Conservation (phyloP, 2,888 invertebrate species). For the Periphyllus acericola region DNA sequence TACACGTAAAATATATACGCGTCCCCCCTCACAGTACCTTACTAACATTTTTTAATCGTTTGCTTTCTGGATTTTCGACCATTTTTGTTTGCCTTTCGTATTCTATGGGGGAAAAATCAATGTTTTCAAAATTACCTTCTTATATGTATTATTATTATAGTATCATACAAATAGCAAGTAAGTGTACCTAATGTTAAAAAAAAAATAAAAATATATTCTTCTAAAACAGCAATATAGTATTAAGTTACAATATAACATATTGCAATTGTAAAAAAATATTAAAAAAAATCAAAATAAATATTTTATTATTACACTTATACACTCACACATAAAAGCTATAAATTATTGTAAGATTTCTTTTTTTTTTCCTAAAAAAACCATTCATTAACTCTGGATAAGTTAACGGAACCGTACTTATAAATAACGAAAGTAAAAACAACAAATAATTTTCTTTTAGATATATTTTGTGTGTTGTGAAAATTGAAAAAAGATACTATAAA, state of each 20-base stretch:
- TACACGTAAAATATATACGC: not conserved
- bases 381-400: not conserved
- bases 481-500: not conserved
- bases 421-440: not conserved
- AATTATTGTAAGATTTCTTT: not conserved
- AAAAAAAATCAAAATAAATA: not conserved
- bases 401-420: not conserved
- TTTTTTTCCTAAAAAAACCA: not conserved
- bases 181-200: not conserved
- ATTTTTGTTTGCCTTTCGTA: slow-evolving; percentile 1
- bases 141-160: too few relatives aligned
- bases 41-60: slow-evolving; percentile 7
- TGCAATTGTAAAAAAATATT: not conserved
- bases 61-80: not conserved
- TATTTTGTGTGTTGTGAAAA: not conserved
- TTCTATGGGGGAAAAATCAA: not conserved
- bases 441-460: not conserved
- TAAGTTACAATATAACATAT: not conserved
- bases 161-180: not conserved
- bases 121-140: not conserved
- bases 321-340: not conserved
- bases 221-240: not conserved
- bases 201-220: not conserved
- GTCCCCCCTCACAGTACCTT: not conserved
- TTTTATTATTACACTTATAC: not conserved